These are phyloP conservation scores for Temnopleurus reevesii DNA, from an alignment of 53 echinoderm and acorn worm genomes.

Conservation along the genomic window DNA sequence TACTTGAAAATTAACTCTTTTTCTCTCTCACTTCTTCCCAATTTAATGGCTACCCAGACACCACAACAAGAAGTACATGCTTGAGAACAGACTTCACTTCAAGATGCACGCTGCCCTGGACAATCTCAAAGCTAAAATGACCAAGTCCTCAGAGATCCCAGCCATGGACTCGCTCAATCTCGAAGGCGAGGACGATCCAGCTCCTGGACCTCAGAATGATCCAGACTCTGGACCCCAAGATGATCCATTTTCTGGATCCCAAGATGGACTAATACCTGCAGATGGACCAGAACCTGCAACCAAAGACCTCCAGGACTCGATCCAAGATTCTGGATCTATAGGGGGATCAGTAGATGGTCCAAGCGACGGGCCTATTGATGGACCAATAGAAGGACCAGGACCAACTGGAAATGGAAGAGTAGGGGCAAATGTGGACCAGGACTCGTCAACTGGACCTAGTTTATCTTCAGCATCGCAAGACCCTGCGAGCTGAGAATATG, in stretches of 20 bases:
- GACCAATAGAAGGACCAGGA: not conserved
- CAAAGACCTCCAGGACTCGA: not conserved
- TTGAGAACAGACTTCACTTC: slow-evolving; percentile 93
- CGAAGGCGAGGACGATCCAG: not conserved
- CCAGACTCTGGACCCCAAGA: not conserved
- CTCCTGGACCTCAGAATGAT: not conserved
- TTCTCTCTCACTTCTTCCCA: not conserved
- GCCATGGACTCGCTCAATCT: slow-evolving; percentile 42
- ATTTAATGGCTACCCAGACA: slow-evolving; percentile 16
- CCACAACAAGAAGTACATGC: slow-evolving; percentile 85
- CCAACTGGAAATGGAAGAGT: not conserved
- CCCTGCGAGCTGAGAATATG: slow-evolving; percentile 1
- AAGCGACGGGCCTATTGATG: not conserved
- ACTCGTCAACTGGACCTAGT: slow-evolving; percentile 37
- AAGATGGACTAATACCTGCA: no score
- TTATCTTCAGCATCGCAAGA: slow-evolving; percentile 5
- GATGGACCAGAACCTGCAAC: not conserved
- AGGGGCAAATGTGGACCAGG: not conserved
- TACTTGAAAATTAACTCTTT: no score
- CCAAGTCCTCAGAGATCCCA: not conserved
- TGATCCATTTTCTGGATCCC: not conserved
- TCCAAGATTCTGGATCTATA: not conserved
- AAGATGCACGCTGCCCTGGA: slow-evolving; percentile 90
- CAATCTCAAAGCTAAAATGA: slow-evolving; percentile 67
- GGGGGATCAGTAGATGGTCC: not conserved